Evolutionary conservation across 1,140 invertebrate species (phyloP).

Genomic region (Polypedilum pembai): DNA sequence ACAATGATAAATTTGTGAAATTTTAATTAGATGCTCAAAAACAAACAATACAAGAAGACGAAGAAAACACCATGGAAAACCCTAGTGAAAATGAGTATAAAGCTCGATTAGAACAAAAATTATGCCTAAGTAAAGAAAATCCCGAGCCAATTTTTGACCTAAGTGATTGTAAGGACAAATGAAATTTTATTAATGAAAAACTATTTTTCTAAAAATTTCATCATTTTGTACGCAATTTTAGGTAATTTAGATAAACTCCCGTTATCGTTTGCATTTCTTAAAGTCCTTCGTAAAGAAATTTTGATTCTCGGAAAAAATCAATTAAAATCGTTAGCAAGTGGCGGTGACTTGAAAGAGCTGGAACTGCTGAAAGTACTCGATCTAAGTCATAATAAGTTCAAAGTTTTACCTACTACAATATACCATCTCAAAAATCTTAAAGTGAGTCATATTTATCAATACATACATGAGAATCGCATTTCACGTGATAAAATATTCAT

Average conservation of each 20-base stretch:
- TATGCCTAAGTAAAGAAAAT: conserved; percentile 59
- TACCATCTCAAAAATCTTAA: conserved; percentile 53
- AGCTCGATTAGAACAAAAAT: conserved; percentile 47
- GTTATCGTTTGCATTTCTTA: conserved; percentile 67
- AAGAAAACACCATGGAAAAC: background rate
- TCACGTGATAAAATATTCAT: conserved; percentile 8
- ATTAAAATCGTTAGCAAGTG: conserved; percentile 57
- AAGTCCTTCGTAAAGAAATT: conserved; percentile 65
- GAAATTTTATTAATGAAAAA: no score
- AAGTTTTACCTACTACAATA: conserved; percentile 53
- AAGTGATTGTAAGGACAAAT: conserved; percentile 50
- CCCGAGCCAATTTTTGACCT: conserved; percentile 68
- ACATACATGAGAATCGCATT: conserved; percentile 29
- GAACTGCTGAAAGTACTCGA: conserved; percentile 60
- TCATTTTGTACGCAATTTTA: no score
- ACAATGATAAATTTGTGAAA: background rate
- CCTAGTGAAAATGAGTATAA: conserved; percentile 42
- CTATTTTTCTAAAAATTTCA: no score
- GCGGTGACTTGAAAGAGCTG: conserved; percentile 61
- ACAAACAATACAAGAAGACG: background rate
- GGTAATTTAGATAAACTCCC: conserved; percentile 56
- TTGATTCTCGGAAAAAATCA: conserved; percentile 60
- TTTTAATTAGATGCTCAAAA: background rate
- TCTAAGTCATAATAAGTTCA: conserved; percentile 62
- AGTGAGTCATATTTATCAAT: conserved; percentile 39